A percentile compares a stretch with the other conserved stretches of the same genome.
Conservation (phyloP, 2,113 vertebrate species). For the Conger conger region DNA sequence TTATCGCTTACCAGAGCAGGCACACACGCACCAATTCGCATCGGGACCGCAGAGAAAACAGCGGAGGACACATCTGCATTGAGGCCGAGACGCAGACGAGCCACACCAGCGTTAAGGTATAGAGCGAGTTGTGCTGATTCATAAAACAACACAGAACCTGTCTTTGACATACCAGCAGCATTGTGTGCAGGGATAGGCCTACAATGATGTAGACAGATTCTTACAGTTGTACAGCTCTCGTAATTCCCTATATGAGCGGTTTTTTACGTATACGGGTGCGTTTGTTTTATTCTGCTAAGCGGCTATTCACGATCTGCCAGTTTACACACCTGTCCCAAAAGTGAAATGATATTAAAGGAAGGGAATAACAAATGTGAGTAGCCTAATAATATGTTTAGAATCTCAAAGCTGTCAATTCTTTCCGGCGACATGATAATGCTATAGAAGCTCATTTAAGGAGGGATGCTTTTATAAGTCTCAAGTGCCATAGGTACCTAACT, state of each 20-base stretch:
- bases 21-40: constrained; percentile 68
- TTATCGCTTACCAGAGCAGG: constrained; percentile 78
- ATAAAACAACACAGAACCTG: not conserved
- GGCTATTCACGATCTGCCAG: not conserved
- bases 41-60: constrained; percentile 69
- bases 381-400: no score
- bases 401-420: not conserved
- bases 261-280: not conserved
- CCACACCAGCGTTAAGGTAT: constrained; percentile 80
- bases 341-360: not conserved
- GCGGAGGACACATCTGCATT: constrained; percentile 69
- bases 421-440: not conserved
- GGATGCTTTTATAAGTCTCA: not conserved
- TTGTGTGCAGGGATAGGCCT: not conserved
- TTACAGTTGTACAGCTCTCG: not conserved
- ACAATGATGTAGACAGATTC: not conserved
- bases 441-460: not conserved
- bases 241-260: not conserved
- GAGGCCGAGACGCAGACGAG: constrained; percentile 92
- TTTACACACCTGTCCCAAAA: not conserved
- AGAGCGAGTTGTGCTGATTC: not conserved
- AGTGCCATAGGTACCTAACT: not conserved
- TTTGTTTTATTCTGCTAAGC: not conserved
- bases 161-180: not conserved
- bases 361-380: not conserved